Percentiles rank a stretch among this genome's conserved stretches.
Evolutionary conservation across 2,888 invertebrate species (phyloP).

Genomic region (Melanotus villosus): DNA sequence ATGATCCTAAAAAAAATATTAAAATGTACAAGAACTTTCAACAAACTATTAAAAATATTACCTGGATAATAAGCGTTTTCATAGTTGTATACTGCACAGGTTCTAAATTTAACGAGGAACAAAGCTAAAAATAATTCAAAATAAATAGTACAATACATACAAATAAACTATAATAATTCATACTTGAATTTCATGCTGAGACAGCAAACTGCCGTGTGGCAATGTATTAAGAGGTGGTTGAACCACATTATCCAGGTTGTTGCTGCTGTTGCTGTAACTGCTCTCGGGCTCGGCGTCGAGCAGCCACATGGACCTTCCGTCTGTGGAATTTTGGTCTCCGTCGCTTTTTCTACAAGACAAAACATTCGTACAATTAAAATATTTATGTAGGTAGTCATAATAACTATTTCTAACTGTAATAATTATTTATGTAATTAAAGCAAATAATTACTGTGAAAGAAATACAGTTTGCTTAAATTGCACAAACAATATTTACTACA

Average conservation of each 20-base stretch:
- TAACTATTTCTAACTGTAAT: too few relatives aligned
- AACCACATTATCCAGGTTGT: slow-evolving; percentile 57
- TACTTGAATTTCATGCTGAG: slow-evolving; percentile 79
- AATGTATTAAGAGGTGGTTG: slow-evolving; percentile 48
- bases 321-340: slow-evolving; percentile 86
- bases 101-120: slow-evolving; percentile 82
- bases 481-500: too few relatives aligned
- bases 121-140: slow-evolving; percentile 73
- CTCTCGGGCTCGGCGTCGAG: slow-evolving; percentile 74
- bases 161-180: slow-evolving; percentile 9
- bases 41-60: slow-evolving; percentile 42
- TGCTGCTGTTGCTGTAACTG: slow-evolving; percentile 71
- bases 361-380: too few relatives aligned
- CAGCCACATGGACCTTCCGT: slow-evolving; percentile 89
- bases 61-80: slow-evolving; percentile 87
- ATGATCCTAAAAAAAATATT: slow-evolving; percentile 59
- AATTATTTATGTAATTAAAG: too few relatives aligned
- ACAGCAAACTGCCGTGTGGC: slow-evolving; percentile 69
- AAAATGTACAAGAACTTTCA: not conserved
- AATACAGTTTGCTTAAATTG: too few relatives aligned
- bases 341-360: slow-evolving; percentile 79
- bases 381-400: too few relatives aligned
- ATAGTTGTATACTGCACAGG: slow-evolving; percentile 91
- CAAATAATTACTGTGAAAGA: too few relatives aligned
- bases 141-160: not conserved